A percentile compares a stretch with the other conserved stretches of the same genome.
Conservation (phyloP, 2,797 vertebrate species). For the Gadopsis bispinosus region DNA sequence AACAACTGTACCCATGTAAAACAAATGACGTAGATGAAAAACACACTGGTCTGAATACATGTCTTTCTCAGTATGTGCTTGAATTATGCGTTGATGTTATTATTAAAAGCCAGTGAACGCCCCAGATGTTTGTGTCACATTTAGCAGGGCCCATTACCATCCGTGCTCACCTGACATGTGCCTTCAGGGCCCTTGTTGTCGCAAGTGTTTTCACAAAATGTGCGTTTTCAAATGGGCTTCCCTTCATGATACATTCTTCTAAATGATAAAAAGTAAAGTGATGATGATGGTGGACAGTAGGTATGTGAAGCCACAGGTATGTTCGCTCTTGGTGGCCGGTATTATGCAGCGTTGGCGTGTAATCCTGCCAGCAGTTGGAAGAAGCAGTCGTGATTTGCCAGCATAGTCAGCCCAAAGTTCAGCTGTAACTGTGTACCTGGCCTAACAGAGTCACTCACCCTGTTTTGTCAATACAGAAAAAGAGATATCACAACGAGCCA, state of each 20-base stretch:
- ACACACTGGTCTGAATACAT: conserved; percentile 16
- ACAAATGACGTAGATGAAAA: conserved; percentile 23
- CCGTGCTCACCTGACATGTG: background rate
- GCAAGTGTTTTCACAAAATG: background rate
- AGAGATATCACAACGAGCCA: too few relatives aligned
- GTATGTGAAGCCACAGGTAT: background rate
- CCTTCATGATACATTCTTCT: background rate
- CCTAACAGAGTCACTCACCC: background rate
- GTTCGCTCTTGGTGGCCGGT: background rate
- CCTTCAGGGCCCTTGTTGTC: background rate
- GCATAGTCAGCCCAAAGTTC: background rate
- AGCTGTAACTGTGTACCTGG: background rate
- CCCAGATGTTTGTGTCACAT: background rate
- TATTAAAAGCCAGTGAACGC: background rate
- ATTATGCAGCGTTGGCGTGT: background rate
- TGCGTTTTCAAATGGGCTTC: background rate
- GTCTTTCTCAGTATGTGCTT: conserved; percentile 12
- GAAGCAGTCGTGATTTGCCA: background rate
- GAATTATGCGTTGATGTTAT: background rate
- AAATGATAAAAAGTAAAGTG: background rate
- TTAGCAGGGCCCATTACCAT: background rate
- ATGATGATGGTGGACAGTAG: background rate
- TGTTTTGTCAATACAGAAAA: background rate
- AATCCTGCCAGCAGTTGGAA: background rate
- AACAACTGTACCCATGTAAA: conserved; percentile 28